Base-by-base conservation (phyloP, 2,113 vertebrate genomes). In the Nothoprocta perdicaria region DNA sequence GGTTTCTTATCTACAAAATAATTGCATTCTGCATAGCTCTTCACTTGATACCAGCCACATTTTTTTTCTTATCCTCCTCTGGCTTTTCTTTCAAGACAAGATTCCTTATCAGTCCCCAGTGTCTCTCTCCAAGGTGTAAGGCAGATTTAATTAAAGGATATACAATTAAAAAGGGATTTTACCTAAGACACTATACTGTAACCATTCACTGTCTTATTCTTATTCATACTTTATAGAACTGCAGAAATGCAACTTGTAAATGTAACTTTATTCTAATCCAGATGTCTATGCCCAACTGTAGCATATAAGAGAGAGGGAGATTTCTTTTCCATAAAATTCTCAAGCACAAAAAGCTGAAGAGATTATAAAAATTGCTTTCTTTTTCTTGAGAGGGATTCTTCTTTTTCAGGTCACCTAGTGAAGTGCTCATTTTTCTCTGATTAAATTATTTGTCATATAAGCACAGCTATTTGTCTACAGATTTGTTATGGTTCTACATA, bases 91-190 rank as follows among this genome's bases (percentile, higher is more conserved):
- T 45, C 68, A 74, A 82, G 94, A 87, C 46, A 67, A 81, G 86
- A 87, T 89, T 80, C n/a, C 27, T 88, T 87, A 95, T 90, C 79
- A 84, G 26, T 87, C 87, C 53, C 24, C 9, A 43, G 23, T 75
- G 76, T 26, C 63, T 90, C 91, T 86, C 76, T 65, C 48, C 40
- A 68, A 85, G 61, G 75, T 90, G 57, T 55, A 68, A 33, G 45
- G 27, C 45, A 89, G 72, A 76, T 58, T 24, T 84, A 94, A 87
- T 90, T 92, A 95, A 93, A 88, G 11, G 12, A n/a, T 65, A 9
- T 69, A 48, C n/a, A 75, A 86, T 94, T 91, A 93, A 93, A 83
- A 96, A 92, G 45, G 46, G 17, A 87, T 92, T 89, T 61, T 27
- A 71, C 63, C 22, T 89, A 68, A 92, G 88, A 80, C 91, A 85